A percentile compares a stretch with the other conserved stretches of the same genome.
These are phyloP conservation scores for Tridacna crocea DNA, from an alignment of 2,888 invertebrate species.

Conservation along the genomic window DNA sequence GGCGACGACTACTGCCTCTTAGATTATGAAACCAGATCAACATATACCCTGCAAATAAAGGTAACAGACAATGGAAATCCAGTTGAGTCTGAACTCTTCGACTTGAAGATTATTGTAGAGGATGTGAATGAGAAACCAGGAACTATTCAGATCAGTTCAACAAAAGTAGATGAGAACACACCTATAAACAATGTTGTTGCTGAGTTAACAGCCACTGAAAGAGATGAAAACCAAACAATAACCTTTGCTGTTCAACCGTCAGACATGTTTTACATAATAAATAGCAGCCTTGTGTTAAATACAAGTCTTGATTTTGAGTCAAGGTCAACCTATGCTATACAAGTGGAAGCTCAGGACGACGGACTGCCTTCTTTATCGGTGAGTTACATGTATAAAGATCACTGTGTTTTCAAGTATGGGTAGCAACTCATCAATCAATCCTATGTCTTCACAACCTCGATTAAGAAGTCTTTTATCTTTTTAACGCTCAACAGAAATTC, in stretches of 20 bases:
- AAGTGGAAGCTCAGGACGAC: slow-evolving; percentile 22
- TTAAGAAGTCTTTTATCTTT: too few species aligned
- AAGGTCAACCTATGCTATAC: neutral
- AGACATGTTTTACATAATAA: slow-evolving; percentile 10
- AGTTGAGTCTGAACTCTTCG: slow-evolving; percentile 47
- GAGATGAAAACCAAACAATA: slow-evolving; percentile 61
- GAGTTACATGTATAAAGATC: neutral
- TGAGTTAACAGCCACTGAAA: slow-evolving; percentile 49
- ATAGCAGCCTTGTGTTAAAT: slow-evolving; percentile 8
- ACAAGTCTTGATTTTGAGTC: slow-evolving; percentile 36
- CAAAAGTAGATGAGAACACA: slow-evolving; percentile 42
- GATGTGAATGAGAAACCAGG: slow-evolving; percentile 71
- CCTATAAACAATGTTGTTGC: slow-evolving; percentile 12
- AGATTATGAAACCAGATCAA: slow-evolving; percentile 62
- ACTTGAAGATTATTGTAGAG: slow-evolving; percentile 49
- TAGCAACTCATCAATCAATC: too few species aligned
- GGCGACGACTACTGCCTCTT: slow-evolving; percentile 58
- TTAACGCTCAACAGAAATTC: too few species aligned
- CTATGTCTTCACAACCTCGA: too few species aligned
- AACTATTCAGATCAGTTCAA: slow-evolving; percentile 43
- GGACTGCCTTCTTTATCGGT: slow-evolving; percentile 33
- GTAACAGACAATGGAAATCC: slow-evolving; percentile 65
- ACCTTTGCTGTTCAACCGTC: slow-evolving; percentile 39
- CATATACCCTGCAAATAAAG: slow-evolving; percentile 56
- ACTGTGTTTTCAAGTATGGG: too few species aligned